Percentiles rank a stretch among this genome's conserved stretches.
Evolutionary conservation across 2,797 vertebrate genomes (phyloP).

Genomic region (Sciurus carolinensis): DNA sequence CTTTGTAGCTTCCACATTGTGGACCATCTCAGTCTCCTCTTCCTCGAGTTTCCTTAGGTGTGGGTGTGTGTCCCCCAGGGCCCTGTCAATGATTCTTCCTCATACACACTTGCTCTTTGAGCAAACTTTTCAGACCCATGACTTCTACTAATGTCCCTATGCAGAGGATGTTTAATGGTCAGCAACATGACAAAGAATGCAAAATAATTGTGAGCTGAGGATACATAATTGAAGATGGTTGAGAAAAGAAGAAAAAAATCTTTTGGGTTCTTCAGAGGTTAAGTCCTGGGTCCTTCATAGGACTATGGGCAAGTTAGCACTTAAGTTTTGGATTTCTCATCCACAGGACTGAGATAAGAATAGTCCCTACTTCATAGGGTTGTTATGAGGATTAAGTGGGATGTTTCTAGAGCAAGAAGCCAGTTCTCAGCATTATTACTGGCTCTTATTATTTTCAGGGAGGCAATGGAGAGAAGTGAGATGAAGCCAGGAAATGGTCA

Average conservation of each 20-base stretch:
- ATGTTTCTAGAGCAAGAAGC: background rate
- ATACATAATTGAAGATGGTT: background rate
- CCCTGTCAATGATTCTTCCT: background rate
- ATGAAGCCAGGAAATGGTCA: background rate
- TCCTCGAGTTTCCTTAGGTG: background rate
- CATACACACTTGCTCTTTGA: background rate
- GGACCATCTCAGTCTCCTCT: background rate
- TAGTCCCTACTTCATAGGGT: background rate
- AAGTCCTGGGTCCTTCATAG: background rate
- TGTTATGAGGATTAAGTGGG: background rate
- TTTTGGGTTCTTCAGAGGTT: background rate
- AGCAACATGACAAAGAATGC: background rate
- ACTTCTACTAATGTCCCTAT: background rate
- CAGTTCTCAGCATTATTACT: background rate
- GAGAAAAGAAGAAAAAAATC: background rate
- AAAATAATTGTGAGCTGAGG: fast-evolving
- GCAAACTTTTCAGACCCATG: background rate
- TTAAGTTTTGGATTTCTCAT: background rate
- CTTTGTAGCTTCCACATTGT: background rate
- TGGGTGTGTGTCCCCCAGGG: background rate
- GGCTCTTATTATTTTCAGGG: background rate
- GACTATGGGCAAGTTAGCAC: background rate
- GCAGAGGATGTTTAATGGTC: background rate
- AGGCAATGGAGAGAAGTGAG: background rate
- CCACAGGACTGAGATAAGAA: conserved; percentile 1